These are phyloP conservation scores for Petrocephalus zakoni DNA, from an alignment of 2,113 vertebrate genomes.

Conservation along the genomic window DNA sequence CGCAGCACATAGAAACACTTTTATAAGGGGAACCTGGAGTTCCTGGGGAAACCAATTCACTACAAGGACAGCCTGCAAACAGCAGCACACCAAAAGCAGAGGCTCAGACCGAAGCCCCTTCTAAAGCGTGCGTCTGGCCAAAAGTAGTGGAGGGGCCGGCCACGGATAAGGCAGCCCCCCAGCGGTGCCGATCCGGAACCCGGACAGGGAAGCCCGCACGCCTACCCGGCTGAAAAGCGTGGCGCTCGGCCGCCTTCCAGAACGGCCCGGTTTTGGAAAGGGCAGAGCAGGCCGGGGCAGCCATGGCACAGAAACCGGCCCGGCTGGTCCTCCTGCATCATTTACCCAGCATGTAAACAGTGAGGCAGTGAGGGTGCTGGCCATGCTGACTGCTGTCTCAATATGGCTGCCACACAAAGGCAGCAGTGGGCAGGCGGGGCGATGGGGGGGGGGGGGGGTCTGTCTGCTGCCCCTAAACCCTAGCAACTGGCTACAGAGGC, in stretches of 20 bases:
- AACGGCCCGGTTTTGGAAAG: constrained; percentile 3
- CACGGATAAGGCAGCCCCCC: not conserved
- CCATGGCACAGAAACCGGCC: constrained; percentile 19
- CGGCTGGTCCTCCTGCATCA: constrained; percentile 29
- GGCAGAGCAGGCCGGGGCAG: not conserved
- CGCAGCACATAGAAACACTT: not conserved
- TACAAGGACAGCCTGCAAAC: not conserved
- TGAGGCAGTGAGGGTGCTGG: constrained; percentile 15
- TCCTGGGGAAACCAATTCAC: not conserved
- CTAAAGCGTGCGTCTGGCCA: not conserved
- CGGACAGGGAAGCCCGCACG: not conserved
- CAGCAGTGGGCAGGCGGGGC: not conserved
- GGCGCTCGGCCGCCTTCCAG: not conserved
- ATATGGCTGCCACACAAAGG: constrained; percentile 13
- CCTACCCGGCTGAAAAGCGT: not conserved
- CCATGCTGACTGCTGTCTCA: constrained; percentile 8
- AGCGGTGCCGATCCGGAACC: not conserved
- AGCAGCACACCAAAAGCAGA: not conserved
- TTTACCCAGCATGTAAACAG: constrained; percentile 37
- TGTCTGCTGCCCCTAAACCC: constrained; percentile 23
- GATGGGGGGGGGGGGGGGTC: not conserved
- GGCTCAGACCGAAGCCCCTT: not conserved
- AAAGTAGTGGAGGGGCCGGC: not conserved
- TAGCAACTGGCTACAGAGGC: constrained; percentile 20
- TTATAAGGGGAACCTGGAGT: not conserved